Conservation (phyloP, 2,888 invertebrate genomes). For the Synanthedon tipuliformis region DNA sequence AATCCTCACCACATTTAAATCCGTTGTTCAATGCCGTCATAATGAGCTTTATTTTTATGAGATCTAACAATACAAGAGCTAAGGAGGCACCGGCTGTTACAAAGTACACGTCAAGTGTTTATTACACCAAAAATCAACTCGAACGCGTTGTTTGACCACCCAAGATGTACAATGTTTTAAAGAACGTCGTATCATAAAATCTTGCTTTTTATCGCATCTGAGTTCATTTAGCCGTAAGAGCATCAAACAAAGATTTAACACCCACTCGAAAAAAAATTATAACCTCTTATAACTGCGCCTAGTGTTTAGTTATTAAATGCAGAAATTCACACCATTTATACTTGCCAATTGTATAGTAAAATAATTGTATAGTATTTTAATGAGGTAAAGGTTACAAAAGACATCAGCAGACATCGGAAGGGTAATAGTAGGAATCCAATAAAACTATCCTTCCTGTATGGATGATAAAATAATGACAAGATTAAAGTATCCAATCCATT, state of each 20-base stretch:
- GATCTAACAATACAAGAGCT: conserved; percentile 44
- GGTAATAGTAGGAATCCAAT: too few species aligned
- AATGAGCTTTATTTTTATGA: conserved; percentile 33
- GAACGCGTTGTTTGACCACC: conserved; percentile 50
- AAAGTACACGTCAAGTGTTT: conserved; percentile 50
- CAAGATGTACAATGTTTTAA: conserved; percentile 62
- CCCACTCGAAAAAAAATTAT: conserved; percentile 41
- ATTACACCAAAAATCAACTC: conserved; percentile 48
- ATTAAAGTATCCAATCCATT: too few species aligned
- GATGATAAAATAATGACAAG: too few species aligned
- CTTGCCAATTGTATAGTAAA: background rate
- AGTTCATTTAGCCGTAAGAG: conserved; percentile 36
- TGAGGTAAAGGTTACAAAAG: too few species aligned
- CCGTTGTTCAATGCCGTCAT: conserved; percentile 1
- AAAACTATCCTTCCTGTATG: too few species aligned
- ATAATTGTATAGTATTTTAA: background rate
- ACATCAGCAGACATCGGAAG: too few species aligned
- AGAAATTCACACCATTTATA: background rate
- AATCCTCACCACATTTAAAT: background rate
- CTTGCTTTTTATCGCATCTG: conserved; percentile 54
- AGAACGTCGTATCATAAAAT: conserved; percentile 61
- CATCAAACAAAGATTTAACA: conserved; percentile 53
- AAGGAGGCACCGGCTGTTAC: conserved; percentile 29
- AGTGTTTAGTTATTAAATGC: background rate
- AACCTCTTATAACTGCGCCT: conserved; percentile 20